Percentiles rank a stretch among this genome's conserved stretches.
phyloP scores from a whole-genome alignment of 2,113 vertebrate species.

The Oncorhynchus clarkii region DNA sequence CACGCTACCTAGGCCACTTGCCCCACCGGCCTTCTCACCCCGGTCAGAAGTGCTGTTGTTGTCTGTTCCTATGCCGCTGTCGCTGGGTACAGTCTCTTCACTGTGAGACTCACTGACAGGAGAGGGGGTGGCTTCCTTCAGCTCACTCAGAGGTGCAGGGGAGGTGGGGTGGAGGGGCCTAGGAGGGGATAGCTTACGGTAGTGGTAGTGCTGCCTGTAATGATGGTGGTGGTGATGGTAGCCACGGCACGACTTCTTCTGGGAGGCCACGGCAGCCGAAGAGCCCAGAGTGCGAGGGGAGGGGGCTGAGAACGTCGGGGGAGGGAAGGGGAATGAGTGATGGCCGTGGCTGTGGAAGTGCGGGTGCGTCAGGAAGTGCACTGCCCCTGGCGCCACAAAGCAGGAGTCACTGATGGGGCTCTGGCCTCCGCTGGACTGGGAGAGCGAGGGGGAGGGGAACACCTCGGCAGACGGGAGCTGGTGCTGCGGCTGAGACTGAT shows the following conservation, averaged over 20 bases:
- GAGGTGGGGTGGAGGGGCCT: slow-evolving; percentile 77
- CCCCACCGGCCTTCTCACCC: slow-evolving; percentile 81
- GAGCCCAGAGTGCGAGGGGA: slow-evolving; percentile 63
- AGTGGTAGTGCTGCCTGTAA: slow-evolving; percentile 74
- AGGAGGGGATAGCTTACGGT: slow-evolving; percentile 76
- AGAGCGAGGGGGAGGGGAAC: slow-evolving; percentile 88
- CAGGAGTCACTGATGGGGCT: slow-evolving; percentile 93
- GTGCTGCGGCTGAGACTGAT: slow-evolving; percentile 73
- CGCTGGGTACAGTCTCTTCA: slow-evolving; percentile 96
- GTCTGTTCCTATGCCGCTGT: slow-evolving; percentile 97
- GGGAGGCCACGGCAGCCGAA: slow-evolving; percentile 50
- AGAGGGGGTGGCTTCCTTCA: slow-evolving; percentile 96
- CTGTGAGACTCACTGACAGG: slow-evolving; percentile 98
- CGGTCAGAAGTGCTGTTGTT: slow-evolving; percentile 98
- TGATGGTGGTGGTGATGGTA: slow-evolving; percentile 76
- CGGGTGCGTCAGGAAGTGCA: slow-evolving; percentile 81
- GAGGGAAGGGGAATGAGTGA: slow-evolving; percentile 71
- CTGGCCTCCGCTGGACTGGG: slow-evolving; percentile 91
- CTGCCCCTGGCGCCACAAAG: slow-evolving; percentile 91
- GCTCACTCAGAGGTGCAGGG: slow-evolving; percentile 87
- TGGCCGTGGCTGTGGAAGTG: slow-evolving; percentile 65
- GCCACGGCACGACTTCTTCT: slow-evolving; percentile 74
- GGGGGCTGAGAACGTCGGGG: slow-evolving; percentile 74
- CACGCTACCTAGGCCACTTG: slow-evolving; percentile 32
- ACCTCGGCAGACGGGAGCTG: slow-evolving; percentile 76